Conservation (phyloP, 2,888 invertebrate species). For the Dynastes maya region DNA sequence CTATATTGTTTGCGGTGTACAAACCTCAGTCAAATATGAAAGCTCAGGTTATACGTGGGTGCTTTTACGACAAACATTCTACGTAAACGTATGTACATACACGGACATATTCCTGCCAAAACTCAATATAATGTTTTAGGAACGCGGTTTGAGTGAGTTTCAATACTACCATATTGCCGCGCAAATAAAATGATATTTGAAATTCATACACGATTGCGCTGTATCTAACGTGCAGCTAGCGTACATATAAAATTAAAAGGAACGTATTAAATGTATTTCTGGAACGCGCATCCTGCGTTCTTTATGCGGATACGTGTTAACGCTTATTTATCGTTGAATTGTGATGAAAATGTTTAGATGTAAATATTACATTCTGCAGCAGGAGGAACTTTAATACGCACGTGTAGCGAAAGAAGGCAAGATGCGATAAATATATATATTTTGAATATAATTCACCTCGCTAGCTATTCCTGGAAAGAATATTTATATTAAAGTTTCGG, state of each 20-base stretch:
- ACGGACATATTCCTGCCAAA: neutral
- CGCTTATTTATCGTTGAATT: conserved; percentile 23
- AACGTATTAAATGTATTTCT: conserved; percentile 1
- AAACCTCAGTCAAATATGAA: conserved; percentile 35
- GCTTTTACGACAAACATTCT: conserved; percentile 9
- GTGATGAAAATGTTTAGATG: neutral
- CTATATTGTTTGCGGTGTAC: conserved; percentile 19
- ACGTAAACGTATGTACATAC: conserved; percentile 15
- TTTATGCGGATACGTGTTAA: neutral
- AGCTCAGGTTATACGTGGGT: conserved; percentile 13
- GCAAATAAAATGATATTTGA: conserved; percentile 17
- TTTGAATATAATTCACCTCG: too few relatives aligned
- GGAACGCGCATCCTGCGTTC: neutral
- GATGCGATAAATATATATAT: neutral
- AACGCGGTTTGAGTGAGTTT: conserved; percentile 3
- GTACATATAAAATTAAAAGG: neutral
- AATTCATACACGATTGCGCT: neutral
- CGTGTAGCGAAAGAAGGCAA: neutral
- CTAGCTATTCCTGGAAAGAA: too few relatives aligned
- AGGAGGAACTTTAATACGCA: neutral
- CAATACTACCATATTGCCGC: conserved; percentile 4
- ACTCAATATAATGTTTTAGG: conserved; percentile 3
- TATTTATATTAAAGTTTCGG: too few relatives aligned
- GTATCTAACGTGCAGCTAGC: neutral
- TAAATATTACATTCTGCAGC: conserved; percentile 20